phyloP scores from a whole-genome alignment of 2,888 invertebrate species.

The Drosophila borealis region DNA sequence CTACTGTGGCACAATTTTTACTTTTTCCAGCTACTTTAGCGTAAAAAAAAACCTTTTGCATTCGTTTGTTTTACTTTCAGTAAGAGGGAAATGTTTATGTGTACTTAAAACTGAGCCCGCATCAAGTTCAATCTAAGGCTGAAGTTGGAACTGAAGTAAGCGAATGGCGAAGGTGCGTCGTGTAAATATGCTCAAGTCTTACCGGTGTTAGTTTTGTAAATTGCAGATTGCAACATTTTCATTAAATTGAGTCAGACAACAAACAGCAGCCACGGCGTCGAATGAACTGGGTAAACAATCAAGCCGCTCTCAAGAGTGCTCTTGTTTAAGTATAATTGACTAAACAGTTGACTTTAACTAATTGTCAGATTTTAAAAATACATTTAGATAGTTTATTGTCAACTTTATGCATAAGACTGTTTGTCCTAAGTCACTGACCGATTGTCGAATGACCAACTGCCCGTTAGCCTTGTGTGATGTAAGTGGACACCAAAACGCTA shows the following conservation, averaged over 20 bases:
- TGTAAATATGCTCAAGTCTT: constrained; percentile 72
- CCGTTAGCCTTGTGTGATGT: too few relatives aligned
- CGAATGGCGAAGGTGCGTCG: constrained; percentile 25
- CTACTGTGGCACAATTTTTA: constrained; percentile 19
- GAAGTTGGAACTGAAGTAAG: constrained; percentile 15
- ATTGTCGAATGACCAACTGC: too few relatives aligned
- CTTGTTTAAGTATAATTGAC: constrained; percentile 49
- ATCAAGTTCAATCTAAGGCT: constrained; percentile 35
- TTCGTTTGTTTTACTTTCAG: constrained; percentile 66
- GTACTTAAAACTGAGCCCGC: constrained; percentile 70
- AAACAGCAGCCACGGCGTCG: constrained; percentile 47
- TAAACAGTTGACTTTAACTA: constrained; percentile 47
- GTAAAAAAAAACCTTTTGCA: constrained; percentile 51
- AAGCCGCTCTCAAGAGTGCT: constrained; percentile 40
- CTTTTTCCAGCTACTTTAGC: constrained; percentile 36
- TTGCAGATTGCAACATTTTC: constrained; percentile 81
- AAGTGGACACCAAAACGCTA: too few relatives aligned
- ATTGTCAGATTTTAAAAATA: constrained; percentile 36
- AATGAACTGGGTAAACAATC: constrained; percentile 48
- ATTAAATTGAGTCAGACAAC: constrained; percentile 78
- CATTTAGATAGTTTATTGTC: constrained; percentile 1
- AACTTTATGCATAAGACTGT: too few relatives aligned
- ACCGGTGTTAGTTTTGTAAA: constrained; percentile 69
- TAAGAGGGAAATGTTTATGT: constrained; percentile 43
- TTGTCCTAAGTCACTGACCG: too few relatives aligned